Percentiles rank a stretch among this genome's conserved stretches.
Evolutionary conservation across 64 coral and sea anemone species (phyloP).

Genomic region (Montipora cactus): DNA sequence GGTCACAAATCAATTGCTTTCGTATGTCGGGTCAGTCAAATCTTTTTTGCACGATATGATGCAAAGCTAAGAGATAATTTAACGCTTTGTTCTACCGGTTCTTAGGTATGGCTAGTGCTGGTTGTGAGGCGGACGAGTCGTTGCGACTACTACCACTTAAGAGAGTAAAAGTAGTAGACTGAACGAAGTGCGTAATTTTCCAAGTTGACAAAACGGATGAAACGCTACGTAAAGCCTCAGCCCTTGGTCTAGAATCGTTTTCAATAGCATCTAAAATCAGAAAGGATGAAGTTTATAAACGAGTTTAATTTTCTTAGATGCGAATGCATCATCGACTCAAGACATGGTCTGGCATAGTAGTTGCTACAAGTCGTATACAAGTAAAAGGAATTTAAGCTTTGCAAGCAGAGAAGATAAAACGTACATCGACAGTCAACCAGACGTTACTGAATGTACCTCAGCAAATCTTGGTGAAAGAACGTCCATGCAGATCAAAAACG

Average conservation of each 20-base stretch:
- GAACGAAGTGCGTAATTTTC: too few species aligned
- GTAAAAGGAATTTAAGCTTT: slow-evolving; percentile 9
- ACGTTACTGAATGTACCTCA: background rate
- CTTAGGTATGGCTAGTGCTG: slow-evolving; percentile 1
- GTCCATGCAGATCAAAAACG: too few species aligned
- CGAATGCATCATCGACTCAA: too few species aligned
- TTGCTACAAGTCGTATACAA: too few species aligned
- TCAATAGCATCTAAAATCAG: too few species aligned
- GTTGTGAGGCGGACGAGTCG: background rate
- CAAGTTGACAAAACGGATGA: too few species aligned
- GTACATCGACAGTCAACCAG: background rate
- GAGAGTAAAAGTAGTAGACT: too few species aligned
- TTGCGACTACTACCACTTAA: background rate
- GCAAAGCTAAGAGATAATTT: background rate
- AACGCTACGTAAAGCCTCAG: too few species aligned
- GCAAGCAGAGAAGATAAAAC: background rate
- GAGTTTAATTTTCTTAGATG: too few species aligned
- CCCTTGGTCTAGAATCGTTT: too few species aligned
- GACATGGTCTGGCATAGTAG: too few species aligned
- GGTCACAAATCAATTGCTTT: slow-evolving; percentile 5
- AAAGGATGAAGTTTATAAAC: too few species aligned
- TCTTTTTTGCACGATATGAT: background rate
- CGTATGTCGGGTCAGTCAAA: background rate
- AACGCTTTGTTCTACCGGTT: background rate
- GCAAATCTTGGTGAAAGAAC: background rate